Evolutionary conservation across 2,888 invertebrate genomes (phyloP).

Genomic region (Barypeithes pellucidus): DNA sequence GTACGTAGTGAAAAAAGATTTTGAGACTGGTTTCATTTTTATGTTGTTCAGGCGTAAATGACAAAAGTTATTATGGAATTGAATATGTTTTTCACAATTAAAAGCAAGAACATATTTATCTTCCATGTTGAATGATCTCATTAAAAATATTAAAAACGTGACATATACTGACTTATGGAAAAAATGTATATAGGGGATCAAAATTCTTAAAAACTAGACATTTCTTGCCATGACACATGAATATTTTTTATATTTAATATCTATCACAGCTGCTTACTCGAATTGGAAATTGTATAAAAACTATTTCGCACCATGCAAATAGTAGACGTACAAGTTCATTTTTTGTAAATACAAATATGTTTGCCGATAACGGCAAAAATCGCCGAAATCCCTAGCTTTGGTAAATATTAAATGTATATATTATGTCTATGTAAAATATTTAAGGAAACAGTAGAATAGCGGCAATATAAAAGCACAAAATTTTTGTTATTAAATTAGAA

Average conservation of each 20-base stretch:
- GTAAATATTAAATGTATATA: slow-evolving; percentile 27
- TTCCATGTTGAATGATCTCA: slow-evolving; percentile 38
- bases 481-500: slow-evolving; percentile 62
- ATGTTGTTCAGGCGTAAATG: slow-evolving; percentile 20
- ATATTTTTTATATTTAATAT: slow-evolving; percentile 24
- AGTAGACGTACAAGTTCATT: background rate
- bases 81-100: background rate
- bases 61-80: slow-evolving; percentile 7
- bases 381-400: slow-evolving; percentile 1
- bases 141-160: slow-evolving; percentile 49
- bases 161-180: slow-evolving; percentile 36
- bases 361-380: slow-evolving; percentile 4
- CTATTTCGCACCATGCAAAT: background rate
- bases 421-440: slow-evolving; percentile 5
- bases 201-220: slow-evolving; percentile 56
- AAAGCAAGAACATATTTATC: slow-evolving; percentile 4
- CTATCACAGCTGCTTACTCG: slow-evolving; percentile 6
- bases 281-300: slow-evolving; percentile 13
- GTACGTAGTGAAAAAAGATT: slow-evolving; percentile 38
- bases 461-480: slow-evolving; percentile 65
- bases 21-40: slow-evolving; percentile 33
- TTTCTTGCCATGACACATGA: slow-evolving; percentile 59
- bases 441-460: slow-evolving; percentile 60
- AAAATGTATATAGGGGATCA: slow-evolving; percentile 61
- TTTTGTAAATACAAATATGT: background rate